phyloP scores from a whole-genome alignment of 1,140 invertebrate species.

The Acyrthosiphon pisum region DNA sequence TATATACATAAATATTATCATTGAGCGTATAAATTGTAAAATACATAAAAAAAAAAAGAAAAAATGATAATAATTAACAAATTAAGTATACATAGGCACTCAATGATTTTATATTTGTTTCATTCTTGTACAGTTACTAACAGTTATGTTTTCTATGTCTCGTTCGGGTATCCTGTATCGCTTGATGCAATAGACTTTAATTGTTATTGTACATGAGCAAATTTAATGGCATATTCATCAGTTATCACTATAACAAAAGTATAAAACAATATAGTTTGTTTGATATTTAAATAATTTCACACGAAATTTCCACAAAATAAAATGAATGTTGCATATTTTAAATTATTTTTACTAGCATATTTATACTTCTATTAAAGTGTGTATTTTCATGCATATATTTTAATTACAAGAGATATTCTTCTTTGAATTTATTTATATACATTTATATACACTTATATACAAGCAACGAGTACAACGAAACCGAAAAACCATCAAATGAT shows the following conservation, averaged over 20 bases:
- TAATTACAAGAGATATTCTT: background rate
- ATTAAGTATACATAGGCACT: background rate
- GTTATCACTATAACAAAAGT: background rate
- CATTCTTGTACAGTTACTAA: background rate
- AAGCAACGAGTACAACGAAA: background rate
- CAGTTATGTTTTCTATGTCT: background rate
- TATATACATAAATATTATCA: background rate
- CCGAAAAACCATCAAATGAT: background rate
- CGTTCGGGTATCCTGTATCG: background rate
- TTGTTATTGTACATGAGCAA: background rate
- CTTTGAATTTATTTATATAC: background rate
- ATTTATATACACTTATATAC: background rate
- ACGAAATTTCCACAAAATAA: background rate
- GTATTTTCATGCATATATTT: background rate
- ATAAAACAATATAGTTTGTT: background rate
- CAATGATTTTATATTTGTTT: background rate
- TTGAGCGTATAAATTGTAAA: background rate
- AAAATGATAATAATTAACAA: background rate
- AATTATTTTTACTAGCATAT: too few relatives aligned
- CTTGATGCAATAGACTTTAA: background rate
- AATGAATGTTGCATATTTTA: background rate
- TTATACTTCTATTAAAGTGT: background rate
- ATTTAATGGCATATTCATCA: background rate
- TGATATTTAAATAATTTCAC: background rate
- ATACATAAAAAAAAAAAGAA: background rate